Conservation (phyloP, 2,888 invertebrate genomes). For the Lampropteryx suffumata region DNA sequence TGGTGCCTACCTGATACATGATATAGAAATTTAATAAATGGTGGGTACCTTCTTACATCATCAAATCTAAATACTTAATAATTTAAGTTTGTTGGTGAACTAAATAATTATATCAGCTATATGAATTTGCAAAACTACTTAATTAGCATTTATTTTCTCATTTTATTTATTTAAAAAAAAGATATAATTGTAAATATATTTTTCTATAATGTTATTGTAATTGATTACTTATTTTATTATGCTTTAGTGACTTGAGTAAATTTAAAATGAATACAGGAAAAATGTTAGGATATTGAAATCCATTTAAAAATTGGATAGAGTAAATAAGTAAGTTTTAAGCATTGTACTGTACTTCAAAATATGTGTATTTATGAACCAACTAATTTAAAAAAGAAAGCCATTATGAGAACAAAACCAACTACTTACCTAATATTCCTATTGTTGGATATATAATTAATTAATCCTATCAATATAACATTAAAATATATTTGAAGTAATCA, state of each 20-base stretch:
- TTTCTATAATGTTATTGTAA: slow-evolving; percentile 32
- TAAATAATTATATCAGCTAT: slow-evolving; percentile 19
- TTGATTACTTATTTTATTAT: slow-evolving; percentile 28
- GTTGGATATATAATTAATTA: background rate
- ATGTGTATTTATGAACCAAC: slow-evolving; percentile 8
- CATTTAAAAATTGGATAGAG: slow-evolving; percentile 17
- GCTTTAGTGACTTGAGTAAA: slow-evolving; percentile 25
- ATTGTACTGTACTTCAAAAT: slow-evolving; percentile 5
- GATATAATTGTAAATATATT: slow-evolving; percentile 32
- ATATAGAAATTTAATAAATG: too few species aligned
- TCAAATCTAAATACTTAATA: slow-evolving; percentile 35
- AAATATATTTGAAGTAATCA: background rate
- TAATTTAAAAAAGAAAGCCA: background rate
- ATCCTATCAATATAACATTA: too few species aligned
- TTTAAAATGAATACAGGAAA: slow-evolving; percentile 26
- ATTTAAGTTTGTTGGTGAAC: slow-evolving; percentile 12
- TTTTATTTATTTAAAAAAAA: slow-evolving; percentile 29
- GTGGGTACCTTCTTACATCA: too few species aligned
- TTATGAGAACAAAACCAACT: background rate
- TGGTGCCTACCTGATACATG: too few species aligned
- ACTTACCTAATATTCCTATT: background rate
- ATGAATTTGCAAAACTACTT: slow-evolving; percentile 2
- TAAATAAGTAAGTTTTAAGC: slow-evolving; percentile 14
- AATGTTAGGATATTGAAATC: slow-evolving; percentile 13
- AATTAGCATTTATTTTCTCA: slow-evolving; percentile 34